Base-by-base conservation (phyloP, 2,888 invertebrate species). In the Acheta domesticus region DNA sequence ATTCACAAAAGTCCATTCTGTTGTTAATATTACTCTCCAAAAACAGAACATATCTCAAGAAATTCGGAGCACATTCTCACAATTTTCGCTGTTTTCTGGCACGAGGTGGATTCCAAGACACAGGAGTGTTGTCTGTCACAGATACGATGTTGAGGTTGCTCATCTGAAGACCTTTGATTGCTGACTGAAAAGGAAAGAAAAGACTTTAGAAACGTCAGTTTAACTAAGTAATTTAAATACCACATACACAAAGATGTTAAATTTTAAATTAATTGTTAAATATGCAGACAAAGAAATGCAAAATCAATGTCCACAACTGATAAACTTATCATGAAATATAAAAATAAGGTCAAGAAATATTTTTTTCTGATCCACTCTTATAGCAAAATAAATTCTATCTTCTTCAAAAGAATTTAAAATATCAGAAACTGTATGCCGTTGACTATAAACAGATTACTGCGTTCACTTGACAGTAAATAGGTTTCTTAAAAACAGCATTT, bases 161-260 rank as follows among this genome's bases (percentile, higher is more conserved):
- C 93, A 97, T 94, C 87, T 96, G 93, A 23, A 99, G 87, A 1
- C 98, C 98, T 88, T 98, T 98, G 76, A 99, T 92, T 11, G 97
- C 92, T 76, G 97, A 92, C 97, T 96, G 88, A 81, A 89, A 91
- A 80, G 79, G 83, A 83, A 81, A 83, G 36, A 36, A 36, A 36
- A 36, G 36, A 5, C 79, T 75, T 80, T 75, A 82, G 81, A 77
- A 82, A 78, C 76, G 74, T 49, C 79, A 2, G 14, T 21, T 12
- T 48, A 76, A 23, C 48, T 0, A 20, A 48, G 20, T 36, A n/a
- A 19, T 36, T 11, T n/a, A 12, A 20, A 20, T 21, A 4, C 20
- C 20, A 19, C 20, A 4, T 14, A 2, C 14, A 2, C 14, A 21
- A 3, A n/a, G n/a, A 5, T 1, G 23, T 74, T 12, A 74, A n/a